Conservation (phyloP, 2,113 vertebrate genomes). For the Todiramphus chloris region DNA sequence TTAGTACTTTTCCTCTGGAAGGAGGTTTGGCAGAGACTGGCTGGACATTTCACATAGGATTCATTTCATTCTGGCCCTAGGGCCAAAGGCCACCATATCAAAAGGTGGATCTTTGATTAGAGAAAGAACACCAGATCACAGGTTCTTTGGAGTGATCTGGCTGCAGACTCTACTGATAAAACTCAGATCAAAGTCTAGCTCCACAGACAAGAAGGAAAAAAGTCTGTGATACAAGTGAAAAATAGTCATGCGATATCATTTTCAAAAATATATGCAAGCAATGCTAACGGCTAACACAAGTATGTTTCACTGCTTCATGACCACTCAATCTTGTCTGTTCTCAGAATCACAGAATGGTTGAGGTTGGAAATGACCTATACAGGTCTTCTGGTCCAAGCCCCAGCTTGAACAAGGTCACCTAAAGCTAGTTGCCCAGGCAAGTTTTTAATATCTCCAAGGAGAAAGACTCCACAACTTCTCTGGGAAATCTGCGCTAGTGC, state of each 20-base stretch:
- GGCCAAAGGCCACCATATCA: background rate
- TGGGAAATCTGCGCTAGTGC: background rate
- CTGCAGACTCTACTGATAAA: background rate
- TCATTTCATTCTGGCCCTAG: background rate
- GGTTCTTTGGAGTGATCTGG: background rate
- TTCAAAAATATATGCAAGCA: background rate
- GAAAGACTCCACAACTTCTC: background rate
- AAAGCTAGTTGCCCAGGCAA: rapidly evolving
- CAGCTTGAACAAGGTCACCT: background rate
- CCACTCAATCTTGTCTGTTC: background rate
- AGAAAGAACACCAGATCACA: background rate
- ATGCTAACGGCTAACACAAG: background rate
- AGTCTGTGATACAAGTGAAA: background rate
- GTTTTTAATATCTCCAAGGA: background rate
- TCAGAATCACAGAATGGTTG: background rate
- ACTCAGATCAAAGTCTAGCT: background rate
- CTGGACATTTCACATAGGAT: background rate
- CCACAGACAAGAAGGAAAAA: background rate
- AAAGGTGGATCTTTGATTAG: background rate
- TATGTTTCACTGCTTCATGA: background rate
- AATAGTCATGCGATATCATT: background rate
- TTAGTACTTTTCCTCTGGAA: background rate
- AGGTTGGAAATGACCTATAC: background rate
- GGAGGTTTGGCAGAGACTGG: background rate
- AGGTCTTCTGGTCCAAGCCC: background rate